A percentile compares a stretch with the other conserved stretches of the same genome.
Evolutionary conservation across 1,140 invertebrate species (phyloP).

Genomic region (Radopholus similis): DNA sequence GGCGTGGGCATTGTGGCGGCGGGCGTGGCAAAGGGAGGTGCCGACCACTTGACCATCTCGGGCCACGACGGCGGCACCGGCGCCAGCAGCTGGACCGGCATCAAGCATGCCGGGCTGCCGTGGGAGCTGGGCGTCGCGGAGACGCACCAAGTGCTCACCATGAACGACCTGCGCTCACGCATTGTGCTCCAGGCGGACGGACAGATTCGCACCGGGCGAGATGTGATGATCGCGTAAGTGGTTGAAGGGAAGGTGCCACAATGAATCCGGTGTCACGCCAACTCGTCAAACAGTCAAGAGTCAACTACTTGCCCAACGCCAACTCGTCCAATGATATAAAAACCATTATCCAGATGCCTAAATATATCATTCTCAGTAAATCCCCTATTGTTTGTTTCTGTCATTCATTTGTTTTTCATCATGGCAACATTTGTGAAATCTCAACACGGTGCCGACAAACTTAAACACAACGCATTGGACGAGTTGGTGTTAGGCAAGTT

Average conservation of each 20-base stretch:
- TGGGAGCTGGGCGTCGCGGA: conserved; percentile 96
- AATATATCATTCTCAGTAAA: too few species aligned
- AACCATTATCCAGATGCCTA: too few species aligned
- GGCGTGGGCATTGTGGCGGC: conserved; percentile 95
- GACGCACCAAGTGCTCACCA: conserved; percentile 86
- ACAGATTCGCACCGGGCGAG: conserved; percentile 78
- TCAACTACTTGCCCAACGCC: too few species aligned
- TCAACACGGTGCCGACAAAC: too few species aligned
- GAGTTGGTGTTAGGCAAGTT: neutral
- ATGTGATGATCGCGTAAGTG: too few species aligned
- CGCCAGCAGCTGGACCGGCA: conserved; percentile 64
- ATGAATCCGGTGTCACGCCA: neutral
- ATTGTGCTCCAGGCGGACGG: conserved; percentile 91
- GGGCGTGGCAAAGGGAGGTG: conserved; percentile 96
- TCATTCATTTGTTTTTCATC: too few species aligned
- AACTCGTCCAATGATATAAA: too few species aligned
- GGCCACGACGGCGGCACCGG: conserved; percentile 97
- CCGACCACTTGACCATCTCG: conserved; percentile 95
- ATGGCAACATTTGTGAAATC: too few species aligned
- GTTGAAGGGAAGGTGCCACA: neutral
- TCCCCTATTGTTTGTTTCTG: too few species aligned
- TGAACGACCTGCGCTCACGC: conserved; percentile 89
- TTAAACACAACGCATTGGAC: neutral
- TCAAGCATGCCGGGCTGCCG: conserved; percentile 76
- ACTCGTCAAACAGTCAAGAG: too few species aligned